phyloP scores from a whole-genome alignment of 1,140 invertebrate genomes.

The Lepidurus couesii region DNA sequence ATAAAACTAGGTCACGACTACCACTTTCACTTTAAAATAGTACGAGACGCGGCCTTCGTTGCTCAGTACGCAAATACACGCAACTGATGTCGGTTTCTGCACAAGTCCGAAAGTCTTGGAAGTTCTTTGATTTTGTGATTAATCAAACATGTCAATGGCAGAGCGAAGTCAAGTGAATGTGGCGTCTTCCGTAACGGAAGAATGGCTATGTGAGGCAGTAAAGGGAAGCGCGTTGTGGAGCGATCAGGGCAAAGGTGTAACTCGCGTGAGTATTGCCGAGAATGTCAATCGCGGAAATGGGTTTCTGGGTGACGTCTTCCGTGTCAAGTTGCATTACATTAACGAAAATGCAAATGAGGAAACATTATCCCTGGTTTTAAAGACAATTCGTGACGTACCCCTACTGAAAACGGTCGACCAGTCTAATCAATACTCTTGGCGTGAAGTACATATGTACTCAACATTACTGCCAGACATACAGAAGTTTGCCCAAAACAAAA shows the following conservation, averaged over 20 bases:
- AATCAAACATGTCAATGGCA: background rate
- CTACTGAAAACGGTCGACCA: background rate
- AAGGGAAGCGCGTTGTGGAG: background rate
- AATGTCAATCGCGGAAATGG: background rate
- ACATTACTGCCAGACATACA: slow-evolving; percentile 16
- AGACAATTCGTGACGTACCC: background rate
- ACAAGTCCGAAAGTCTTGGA: background rate
- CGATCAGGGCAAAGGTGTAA: background rate
- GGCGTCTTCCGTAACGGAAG: background rate
- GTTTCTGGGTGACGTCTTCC: background rate
- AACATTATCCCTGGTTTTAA: background rate
- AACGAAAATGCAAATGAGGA: background rate
- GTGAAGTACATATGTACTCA: slow-evolving; percentile 22
- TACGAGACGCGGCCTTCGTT: background rate
- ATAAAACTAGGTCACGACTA: background rate
- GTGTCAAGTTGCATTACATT: background rate
- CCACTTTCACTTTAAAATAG: background rate
- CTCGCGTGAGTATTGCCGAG: background rate
- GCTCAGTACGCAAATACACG: background rate
- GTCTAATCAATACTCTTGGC: background rate
- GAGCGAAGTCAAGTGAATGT: background rate
- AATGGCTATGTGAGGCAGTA: background rate
- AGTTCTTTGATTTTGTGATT: too few species aligned
- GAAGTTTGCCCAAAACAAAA: background rate
- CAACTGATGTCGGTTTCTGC: background rate